Conservation (phyloP, 2,797 vertebrate genomes). For the Coluber constrictor region DNA sequence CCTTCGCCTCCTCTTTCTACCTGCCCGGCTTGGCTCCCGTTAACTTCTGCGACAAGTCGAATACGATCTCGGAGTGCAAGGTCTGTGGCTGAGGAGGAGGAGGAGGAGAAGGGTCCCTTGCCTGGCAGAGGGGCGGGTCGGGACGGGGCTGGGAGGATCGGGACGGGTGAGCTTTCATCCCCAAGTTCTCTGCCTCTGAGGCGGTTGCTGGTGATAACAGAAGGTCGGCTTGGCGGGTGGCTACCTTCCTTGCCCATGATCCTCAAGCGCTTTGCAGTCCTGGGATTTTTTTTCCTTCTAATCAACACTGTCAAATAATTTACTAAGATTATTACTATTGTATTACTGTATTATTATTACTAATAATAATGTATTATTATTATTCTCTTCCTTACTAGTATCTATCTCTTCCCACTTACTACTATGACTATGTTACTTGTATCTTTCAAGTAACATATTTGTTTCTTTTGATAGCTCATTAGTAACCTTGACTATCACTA, state of each 20-base stretch:
- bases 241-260: background rate
- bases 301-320: too few species aligned
- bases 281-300: background rate
- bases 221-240: background rate
- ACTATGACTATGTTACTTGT: too few species aligned
- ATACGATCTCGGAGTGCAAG: conserved; percentile 69
- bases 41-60: conserved; percentile 81
- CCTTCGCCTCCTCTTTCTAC: conserved; percentile 75
- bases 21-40: conserved; percentile 88
- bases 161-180: background rate
- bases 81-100: conserved; percentile 48
- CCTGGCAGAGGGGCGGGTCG: background rate
- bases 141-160: background rate
- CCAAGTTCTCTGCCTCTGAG: background rate
- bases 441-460: too few species aligned
- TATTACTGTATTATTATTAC: too few species aligned
- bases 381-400: too few species aligned
- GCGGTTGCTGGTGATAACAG: background rate
- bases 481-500: too few species aligned
- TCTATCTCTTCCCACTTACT: too few species aligned
- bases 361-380: too few species aligned
- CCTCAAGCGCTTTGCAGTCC: background rate
- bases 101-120: background rate
- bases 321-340: too few species aligned
- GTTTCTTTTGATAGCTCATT: too few species aligned